These are phyloP conservation scores for Panzeria rudis DNA, from an alignment of 2,888 invertebrate genomes.

Conservation along the genomic window DNA sequence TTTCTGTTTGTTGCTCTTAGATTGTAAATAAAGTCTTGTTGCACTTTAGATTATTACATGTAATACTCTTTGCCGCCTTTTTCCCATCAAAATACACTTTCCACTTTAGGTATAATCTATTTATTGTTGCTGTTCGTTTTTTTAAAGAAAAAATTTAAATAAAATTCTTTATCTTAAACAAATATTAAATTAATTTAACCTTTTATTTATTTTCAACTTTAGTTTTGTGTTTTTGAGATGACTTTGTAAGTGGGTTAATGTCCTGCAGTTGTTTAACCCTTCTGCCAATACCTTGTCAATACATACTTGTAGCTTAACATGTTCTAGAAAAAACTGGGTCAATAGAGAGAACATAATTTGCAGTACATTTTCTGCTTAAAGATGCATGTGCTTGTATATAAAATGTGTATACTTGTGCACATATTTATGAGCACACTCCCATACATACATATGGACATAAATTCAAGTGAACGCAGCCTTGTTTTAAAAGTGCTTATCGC, in stretches of 20 bases:
- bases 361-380: conserved; percentile 18
- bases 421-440: neutral
- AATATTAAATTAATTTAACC: conserved; percentile 49
- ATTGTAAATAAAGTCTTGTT: conserved; percentile 13
- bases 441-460: neutral
- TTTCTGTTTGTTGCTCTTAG: neutral
- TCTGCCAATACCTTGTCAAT: conserved; percentile 62
- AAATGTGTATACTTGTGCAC: conserved; percentile 1
- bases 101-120: neutral
- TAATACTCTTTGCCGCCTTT: neutral
- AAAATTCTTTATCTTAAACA: conserved; percentile 37
- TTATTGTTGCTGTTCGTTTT: neutral
- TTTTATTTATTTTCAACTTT: conserved; percentile 39
- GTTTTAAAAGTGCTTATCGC: conserved; percentile 12
- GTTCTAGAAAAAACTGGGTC: conserved; percentile 59
- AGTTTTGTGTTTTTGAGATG: conserved; percentile 27
- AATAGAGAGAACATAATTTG: conserved; percentile 25
- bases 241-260: conserved; percentile 67
- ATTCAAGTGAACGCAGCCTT: neutral
- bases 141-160: neutral
- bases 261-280: conserved; percentile 66
- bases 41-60: neutral
- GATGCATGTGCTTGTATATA: conserved; percentile 17
- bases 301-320: conserved; percentile 31
- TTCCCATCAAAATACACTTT: neutral